A percentile compares a stretch with the other conserved stretches of the same genome.
Evolutionary conservation across 2,888 invertebrate genomes (phyloP).

Genomic region (Notodonta dromedarius): DNA sequence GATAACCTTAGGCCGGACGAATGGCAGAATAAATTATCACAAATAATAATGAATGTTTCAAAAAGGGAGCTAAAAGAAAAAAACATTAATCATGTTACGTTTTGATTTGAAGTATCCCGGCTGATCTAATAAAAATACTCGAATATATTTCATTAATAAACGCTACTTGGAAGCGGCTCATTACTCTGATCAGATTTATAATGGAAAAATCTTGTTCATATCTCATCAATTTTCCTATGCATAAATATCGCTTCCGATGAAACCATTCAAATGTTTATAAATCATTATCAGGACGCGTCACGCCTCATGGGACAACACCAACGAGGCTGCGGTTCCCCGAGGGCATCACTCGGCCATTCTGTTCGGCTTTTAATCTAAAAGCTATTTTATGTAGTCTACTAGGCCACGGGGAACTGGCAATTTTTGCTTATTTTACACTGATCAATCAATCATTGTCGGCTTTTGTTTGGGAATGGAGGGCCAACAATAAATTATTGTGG

Average conservation of each 20-base stretch:
- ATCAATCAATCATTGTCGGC: slow-evolving; percentile 54
- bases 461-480: slow-evolving; percentile 23
- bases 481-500: slow-evolving; percentile 36
- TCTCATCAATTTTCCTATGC: not conserved
- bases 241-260: not conserved
- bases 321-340: slow-evolving; percentile 27
- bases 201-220: not conserved
- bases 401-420: slow-evolving; percentile 53
- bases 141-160: not conserved
- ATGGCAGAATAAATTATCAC: no score
- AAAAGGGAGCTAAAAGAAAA: not conserved
- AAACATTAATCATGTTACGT: not conserved
- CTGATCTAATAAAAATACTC: not conserved
- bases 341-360: slow-evolving; percentile 39
- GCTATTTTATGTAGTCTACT: slow-evolving; percentile 70
- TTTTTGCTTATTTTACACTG: slow-evolving; percentile 42
- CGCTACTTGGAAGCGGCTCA: not conserved
- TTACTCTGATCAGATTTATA: not conserved
- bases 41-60: not conserved
- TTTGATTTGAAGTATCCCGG: not conserved
- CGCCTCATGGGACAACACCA: slow-evolving; percentile 27
- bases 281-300: slow-evolving; percentile 15
- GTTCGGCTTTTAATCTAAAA: slow-evolving; percentile 71
- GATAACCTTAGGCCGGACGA: no score
- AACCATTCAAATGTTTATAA: slow-evolving; percentile 5